Evolutionary conservation across 2,888 invertebrate species (phyloP), one percentile per base, ranked within the genome.

Genomic region (Mantis religiosa): DNA sequence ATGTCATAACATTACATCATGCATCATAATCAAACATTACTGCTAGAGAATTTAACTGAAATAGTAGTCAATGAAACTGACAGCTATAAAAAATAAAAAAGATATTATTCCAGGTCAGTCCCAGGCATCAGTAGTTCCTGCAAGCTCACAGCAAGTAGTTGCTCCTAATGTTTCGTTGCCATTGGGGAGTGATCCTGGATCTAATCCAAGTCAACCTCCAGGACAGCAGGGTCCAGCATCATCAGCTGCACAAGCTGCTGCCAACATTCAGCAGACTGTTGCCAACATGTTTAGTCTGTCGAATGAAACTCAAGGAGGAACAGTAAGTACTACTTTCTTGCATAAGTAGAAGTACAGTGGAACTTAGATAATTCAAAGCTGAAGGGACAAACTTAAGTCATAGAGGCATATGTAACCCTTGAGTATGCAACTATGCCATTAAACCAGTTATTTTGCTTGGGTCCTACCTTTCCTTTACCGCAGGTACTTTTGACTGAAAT

Each of bases 151-250:
- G 84, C 71, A 91, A 89, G 90, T 90, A 91, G 93, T 93, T 47
- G 93, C 94, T 83, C 93, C 94, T 41, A 94, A 94, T 91, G 94
- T 94, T 87, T 94, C 94, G 90, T 92, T 95, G 91, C 94, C 95
- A 84, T 91, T 95, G 89, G 94, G 94, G 90, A 94, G 94, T 89
- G 95, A 95, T 92, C 93, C 93, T 87, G 92, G 92, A 82, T 93
- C 94, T n/a, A 93, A 93, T 20, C 92, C 92, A 28, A 89, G 82
- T 27, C 90, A 89, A 41, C 91, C 92, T 12, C 88, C 90, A 28
- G 92, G 93, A 34, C 88, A 88, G 82, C 92, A 92, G 27, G 92
- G 92, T 27, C 87, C 90, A 28, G 89, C 89, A 81, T 87, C 91
- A 82, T 87, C 91, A 20, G 92, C 93, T 12, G 92, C 93, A 28